Percentiles rank a stretch among this genome's conserved stretches.
These are phyloP conservation scores for Dichetophora obliterata DNA, from an alignment of 2,888 invertebrate genomes.

Conservation along the genomic window DNA sequence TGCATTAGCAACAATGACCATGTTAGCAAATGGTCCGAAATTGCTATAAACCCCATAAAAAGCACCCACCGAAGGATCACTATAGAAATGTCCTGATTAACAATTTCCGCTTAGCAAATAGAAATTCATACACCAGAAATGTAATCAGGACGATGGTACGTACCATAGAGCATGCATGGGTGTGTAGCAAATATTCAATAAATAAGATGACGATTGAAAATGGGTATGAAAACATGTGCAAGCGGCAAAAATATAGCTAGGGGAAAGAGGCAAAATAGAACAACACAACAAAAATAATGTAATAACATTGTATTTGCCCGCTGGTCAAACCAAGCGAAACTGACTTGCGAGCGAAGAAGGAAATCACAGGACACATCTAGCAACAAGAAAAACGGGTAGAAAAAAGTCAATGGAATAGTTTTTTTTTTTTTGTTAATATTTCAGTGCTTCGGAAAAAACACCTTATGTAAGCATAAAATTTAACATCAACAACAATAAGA, in stretches of 20 bases:
- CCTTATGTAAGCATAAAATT: slow-evolving; percentile 35
- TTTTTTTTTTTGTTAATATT: background rate
- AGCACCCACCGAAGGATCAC: slow-evolving; percentile 10
- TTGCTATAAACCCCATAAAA: background rate
- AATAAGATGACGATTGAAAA: slow-evolving; percentile 11
- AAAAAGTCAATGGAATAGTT: slow-evolving; percentile 10
- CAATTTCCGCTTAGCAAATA: slow-evolving; percentile 37
- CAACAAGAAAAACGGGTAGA: slow-evolving; percentile 11
- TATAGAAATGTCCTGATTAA: slow-evolving; percentile 38
- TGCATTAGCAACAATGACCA: background rate
- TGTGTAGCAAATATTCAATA: slow-evolving; percentile 21
- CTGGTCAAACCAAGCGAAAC: background rate
- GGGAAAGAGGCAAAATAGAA: background rate
- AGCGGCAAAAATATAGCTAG: background rate
- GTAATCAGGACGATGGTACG: slow-evolving; percentile 12
- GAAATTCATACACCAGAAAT: slow-evolving; percentile 23
- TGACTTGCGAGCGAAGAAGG: background rate
- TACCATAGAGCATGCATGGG: background rate
- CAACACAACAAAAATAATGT: slow-evolving; percentile 16
- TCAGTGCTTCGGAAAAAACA: background rate
- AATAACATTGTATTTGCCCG: slow-evolving; percentile 10
- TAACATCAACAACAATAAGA: slow-evolving; percentile 23
- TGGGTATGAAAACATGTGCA: background rate
- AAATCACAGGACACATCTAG: background rate
- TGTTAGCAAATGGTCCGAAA: background rate